Percentiles rank a stretch among this genome's conserved stretches.
phyloP scores from a whole-genome alignment of 2,797 vertebrate species.

The Leucoraja ocellata region DNA sequence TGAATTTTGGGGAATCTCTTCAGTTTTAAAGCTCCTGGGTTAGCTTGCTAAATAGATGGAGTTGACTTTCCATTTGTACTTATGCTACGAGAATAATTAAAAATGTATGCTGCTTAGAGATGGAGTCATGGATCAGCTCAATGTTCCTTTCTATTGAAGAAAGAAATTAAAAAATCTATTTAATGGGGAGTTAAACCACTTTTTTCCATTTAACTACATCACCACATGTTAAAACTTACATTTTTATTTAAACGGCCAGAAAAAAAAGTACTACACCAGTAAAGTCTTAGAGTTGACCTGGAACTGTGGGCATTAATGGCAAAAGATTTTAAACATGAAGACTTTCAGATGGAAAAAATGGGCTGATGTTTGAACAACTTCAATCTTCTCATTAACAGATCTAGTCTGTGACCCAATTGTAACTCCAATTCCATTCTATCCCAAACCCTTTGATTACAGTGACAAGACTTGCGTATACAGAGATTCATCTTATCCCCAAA shows the following conservation, averaged over 20 bases:
- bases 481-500: background rate
- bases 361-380: background rate
- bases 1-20: background rate
- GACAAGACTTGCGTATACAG: background rate
- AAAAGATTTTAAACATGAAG: background rate
- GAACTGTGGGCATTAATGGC: background rate
- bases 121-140: background rate
- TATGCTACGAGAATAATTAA: background rate
- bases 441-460: background rate
- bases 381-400: background rate
- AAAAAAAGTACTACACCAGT: background rate
- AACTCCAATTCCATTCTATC: background rate
- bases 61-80: background rate
- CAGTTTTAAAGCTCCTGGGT: background rate
- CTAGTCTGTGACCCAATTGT: background rate
- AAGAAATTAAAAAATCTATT: background rate
- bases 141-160: background rate
- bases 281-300: background rate
- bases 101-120: background rate
- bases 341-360: background rate
- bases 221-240: background rate
- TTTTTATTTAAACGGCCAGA: background rate
- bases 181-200: background rate
- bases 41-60: background rate
- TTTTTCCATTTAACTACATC: background rate